These are phyloP conservation scores for Pseudochaenichthys georgianus DNA, from an alignment of 2,797 vertebrate genomes.

Conservation along the genomic window DNA sequence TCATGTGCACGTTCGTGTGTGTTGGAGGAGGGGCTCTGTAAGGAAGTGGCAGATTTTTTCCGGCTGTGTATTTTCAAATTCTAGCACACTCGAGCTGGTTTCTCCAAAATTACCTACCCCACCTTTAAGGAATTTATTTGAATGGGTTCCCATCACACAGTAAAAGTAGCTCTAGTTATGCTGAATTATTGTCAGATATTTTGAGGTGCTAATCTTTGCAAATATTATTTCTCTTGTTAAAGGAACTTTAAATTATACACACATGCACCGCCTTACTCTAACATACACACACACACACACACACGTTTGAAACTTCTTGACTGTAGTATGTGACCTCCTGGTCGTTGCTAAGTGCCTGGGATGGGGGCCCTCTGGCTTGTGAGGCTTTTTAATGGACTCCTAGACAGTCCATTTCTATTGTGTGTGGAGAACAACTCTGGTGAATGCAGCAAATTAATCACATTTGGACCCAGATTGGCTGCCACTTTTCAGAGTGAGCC, in stretches of 20 bases:
- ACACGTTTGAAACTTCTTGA: constrained; percentile 69
- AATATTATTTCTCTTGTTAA: constrained; percentile 61
- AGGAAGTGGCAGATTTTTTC: too few species aligned
- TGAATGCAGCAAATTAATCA: constrained; percentile 96
- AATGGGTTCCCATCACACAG: constrained; percentile 58
- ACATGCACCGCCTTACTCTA: constrained; percentile 2
- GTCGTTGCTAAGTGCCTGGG: constrained; percentile 80
- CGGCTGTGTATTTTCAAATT: too few species aligned
- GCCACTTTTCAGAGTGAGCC: constrained; percentile 84
- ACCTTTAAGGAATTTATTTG: constrained; percentile 47
- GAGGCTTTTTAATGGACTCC: constrained; percentile 90
- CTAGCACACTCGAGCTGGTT: too few species aligned
- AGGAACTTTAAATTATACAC: constrained; percentile 32
- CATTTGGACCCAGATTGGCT: constrained; percentile 87
- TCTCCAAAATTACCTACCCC: too few species aligned
- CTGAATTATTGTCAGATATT: constrained; percentile 62
- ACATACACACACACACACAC: constrained; percentile 43
- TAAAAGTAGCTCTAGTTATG: constrained; percentile 53
- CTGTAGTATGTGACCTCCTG: constrained; percentile 71
- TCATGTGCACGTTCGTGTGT: too few species aligned
- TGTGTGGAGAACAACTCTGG: constrained; percentile 82
- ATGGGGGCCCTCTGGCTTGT: constrained; percentile 79
- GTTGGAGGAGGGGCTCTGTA: too few species aligned
- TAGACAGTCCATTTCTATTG: constrained; percentile 90
- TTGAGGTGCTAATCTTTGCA: constrained; percentile 55